phyloP scores from a whole-genome alignment of 2,113 vertebrate genomes.

The Urocynchramus pylzowi region DNA sequence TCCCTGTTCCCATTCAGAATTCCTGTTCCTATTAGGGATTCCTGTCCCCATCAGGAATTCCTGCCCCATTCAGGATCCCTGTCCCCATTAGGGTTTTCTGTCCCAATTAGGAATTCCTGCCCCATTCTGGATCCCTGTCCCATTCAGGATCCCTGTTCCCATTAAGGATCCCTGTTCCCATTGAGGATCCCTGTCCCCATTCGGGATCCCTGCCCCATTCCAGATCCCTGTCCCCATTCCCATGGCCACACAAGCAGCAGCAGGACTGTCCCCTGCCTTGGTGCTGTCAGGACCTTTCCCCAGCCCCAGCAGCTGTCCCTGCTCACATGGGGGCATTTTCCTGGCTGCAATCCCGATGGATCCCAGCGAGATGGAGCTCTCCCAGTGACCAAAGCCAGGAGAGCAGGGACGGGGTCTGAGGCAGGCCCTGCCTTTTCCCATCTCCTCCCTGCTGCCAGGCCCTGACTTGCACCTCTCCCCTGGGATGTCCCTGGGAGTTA shows the following conservation, averaged over 20 bases:
- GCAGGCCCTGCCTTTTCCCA: not conserved
- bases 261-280: not conserved
- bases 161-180: too few relatives aligned
- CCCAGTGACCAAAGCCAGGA: not conserved
- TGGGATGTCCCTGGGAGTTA: not conserved
- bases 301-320: not conserved
- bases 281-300: not conserved
- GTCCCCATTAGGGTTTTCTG: too few relatives aligned
- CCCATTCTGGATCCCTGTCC: too few relatives aligned
- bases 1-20: too few relatives aligned
- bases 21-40: too few relatives aligned
- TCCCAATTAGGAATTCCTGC: too few relatives aligned
- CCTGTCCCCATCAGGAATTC: too few relatives aligned
- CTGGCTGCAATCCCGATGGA: not conserved
- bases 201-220: too few relatives aligned
- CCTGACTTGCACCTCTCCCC: not conserved
- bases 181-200: too few relatives aligned
- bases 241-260: fast-evolving
- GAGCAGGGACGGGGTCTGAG: not conserved
- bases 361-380: not conserved
- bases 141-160: too few relatives aligned
- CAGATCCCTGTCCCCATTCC: not conserved
- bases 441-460: not conserved
- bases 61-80: too few relatives aligned
- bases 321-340: not conserved